Conservation (phyloP, 2,797 vertebrate species). For the Lepidocolaptes lacrymiger region DNA sequence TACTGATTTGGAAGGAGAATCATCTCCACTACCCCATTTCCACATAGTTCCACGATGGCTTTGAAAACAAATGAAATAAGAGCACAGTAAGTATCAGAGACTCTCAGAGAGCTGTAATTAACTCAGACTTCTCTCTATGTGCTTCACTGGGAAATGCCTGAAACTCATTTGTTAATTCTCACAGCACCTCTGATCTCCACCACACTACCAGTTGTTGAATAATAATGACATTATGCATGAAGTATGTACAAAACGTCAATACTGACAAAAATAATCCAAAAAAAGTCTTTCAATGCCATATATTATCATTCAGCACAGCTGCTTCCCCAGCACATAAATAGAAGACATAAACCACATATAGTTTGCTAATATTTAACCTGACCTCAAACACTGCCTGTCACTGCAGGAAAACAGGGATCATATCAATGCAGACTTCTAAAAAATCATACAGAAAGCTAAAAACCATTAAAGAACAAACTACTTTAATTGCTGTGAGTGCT, state of each 20-base stretch:
- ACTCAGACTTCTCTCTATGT: not conserved
- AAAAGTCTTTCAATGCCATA: not conserved
- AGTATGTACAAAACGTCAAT: not conserved
- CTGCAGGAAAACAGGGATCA: not conserved
- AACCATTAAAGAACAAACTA: not conserved
- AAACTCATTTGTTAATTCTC: not conserved
- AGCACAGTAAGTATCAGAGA: not conserved
- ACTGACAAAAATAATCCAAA: not conserved
- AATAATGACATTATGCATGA: not conserved
- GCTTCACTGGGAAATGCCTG: not conserved
- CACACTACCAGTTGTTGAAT: not conserved
- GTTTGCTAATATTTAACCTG: conserved; percentile 23
- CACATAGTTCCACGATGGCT: conserved; percentile 81
- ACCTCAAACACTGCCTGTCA: not conserved
- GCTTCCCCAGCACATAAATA: not conserved
- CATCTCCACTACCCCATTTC: conserved; percentile 89
- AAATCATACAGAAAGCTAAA: not conserved
- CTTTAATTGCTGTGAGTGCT: not conserved
- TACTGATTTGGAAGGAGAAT: conserved; percentile 75
- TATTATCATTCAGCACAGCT: not conserved
- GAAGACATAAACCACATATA: not conserved
- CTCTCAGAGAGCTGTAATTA: not conserved
- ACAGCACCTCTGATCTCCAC: not conserved
- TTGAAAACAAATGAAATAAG: not conserved
- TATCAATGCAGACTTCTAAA: not conserved